Percentiles rank a stretch among this genome's conserved stretches.
Conservation (phyloP, 2,113 vertebrate species). For the Micronycteris hirsuta region DNA sequence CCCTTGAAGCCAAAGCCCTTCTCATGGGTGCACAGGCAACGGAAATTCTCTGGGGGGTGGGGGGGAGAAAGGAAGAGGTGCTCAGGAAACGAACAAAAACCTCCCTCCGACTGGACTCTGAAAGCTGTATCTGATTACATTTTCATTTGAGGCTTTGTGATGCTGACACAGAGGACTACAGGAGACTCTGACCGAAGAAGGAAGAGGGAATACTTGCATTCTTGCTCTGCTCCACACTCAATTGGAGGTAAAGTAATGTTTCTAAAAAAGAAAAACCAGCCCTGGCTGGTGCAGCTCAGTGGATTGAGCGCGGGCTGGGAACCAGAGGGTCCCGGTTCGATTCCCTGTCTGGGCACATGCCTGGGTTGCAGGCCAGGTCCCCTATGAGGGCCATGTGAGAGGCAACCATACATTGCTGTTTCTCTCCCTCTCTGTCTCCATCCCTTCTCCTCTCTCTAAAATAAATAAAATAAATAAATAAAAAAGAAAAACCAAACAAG, state of each 20-base stretch:
- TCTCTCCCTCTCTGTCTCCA: no score
- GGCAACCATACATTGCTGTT: no score
- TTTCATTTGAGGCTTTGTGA: neutral
- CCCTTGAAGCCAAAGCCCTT: slow-evolving; percentile 98
- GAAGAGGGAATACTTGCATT: neutral
- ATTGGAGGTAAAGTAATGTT: neutral
- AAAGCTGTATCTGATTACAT: neutral
- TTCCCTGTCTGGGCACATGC: no score
- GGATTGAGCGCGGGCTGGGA: no score
- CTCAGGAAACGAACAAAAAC: neutral
- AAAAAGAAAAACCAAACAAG: neutral
- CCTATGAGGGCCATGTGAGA: no score
- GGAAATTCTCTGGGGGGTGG: slow-evolving; percentile 90
- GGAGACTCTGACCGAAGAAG: neutral
- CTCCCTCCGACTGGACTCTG: neutral
- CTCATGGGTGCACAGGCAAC: slow-evolving; percentile 96
- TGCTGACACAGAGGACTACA: neutral
- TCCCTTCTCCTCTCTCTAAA: no score
- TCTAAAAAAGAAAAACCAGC: neutral
- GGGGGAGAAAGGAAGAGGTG: neutral
- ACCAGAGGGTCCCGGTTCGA: no score
- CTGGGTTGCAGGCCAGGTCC: no score
- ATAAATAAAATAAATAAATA: no score
- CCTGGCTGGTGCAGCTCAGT: no score
- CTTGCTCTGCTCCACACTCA: neutral